Evolutionary conservation across 1,140 invertebrate species (phyloP), one percentile per base, ranked within the genome.

Genomic region (Eriocheir sinensis): DNA sequence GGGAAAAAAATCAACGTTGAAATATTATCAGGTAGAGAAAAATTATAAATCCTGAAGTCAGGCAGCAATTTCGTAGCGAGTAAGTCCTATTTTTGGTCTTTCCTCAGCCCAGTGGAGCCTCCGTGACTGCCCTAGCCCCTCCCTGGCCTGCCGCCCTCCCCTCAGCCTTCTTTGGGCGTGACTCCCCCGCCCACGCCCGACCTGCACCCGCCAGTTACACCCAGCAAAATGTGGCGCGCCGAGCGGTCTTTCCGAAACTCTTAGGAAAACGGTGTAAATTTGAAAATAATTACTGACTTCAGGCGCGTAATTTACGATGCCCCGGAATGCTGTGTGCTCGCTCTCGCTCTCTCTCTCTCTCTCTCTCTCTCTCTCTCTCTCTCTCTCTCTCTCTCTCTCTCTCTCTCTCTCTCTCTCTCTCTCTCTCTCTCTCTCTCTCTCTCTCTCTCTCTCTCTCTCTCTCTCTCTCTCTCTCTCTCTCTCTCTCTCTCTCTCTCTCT

Each of bases 251-350:
- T 72, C 60, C 60, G 21, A 12, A 72, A 72, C 21, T 72, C 60
- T 72, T 72, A n/a, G 21, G 60, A 72, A 72, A 72, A 72, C 21
- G 60, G 60, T 72, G 60, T 72, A 72, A 72, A 72, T 72, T 72
- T 72, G 60, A 72, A 72, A 72, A 72, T 72, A 72, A 72, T 72
- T 72, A 72, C 60, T 72, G 27, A 72, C 60, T n/a, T 72, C 12
- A 72, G n/a, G 27, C 60, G 27, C 3, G 60, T 72, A 72, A 72
- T 72, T 72, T 72, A 72, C 60, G 60, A 72, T 72, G 60, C 60
- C 60, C n/a, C n/a, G 60, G 60, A 21, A 72, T 72, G 60, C n/a
- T 72, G 60, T 72, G 60, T n/a, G n/a, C n/a, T n/a, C n/a, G n/a
- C n/a, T n/a, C n/a, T n/a, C n/a, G n/a, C n/a, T n/a, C n/a, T n/a